Evolutionary conservation across 2,113 vertebrate genomes (phyloP).

Genomic region (Vimba vimba): DNA sequence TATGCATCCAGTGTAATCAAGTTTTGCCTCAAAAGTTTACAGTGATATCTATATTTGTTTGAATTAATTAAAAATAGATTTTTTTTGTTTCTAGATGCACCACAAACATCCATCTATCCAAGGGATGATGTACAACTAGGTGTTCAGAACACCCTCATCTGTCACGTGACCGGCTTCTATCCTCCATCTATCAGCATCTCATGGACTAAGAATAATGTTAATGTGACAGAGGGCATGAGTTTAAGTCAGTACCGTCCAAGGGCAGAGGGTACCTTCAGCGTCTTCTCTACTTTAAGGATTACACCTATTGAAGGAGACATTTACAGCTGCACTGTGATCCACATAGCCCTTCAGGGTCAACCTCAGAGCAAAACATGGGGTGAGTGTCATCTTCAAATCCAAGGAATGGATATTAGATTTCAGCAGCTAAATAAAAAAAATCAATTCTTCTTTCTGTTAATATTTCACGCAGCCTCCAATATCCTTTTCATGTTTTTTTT

Average conservation of each 20-base stretch:
- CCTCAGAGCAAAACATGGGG: constrained; percentile 67
- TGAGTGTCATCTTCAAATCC: constrained; percentile 49
- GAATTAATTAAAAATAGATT: background rate
- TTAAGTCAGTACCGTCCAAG: constrained; percentile 61
- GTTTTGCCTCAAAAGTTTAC: background rate
- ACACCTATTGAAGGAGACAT: constrained; percentile 69
- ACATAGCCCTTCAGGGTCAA: constrained; percentile 47
- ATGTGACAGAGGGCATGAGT: constrained; percentile 27
- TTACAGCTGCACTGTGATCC: constrained; percentile 74
- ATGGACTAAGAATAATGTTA: constrained; percentile 60
- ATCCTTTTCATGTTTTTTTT: background rate
- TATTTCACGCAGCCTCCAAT: background rate
- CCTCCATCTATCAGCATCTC: constrained; percentile 72
- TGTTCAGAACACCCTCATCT: constrained; percentile 70
- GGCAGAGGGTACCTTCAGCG: constrained; percentile 65
- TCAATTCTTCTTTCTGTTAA: constrained; percentile 73
- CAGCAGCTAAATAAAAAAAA: constrained; percentile 39
- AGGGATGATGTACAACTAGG: constrained; percentile 54
- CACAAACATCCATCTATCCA: constrained; percentile 66
- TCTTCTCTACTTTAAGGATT: constrained; percentile 74
- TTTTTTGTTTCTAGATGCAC: constrained; percentile 64
- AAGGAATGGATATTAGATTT: constrained; percentile 8
- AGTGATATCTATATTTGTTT: background rate
- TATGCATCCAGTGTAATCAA: background rate
- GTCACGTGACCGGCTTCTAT: constrained; percentile 71